Percentiles rank a stretch among this genome's conserved stretches.
phyloP scores from a whole-genome alignment of 2,113 vertebrate species.

The Toxostoma redivivum region DNA sequence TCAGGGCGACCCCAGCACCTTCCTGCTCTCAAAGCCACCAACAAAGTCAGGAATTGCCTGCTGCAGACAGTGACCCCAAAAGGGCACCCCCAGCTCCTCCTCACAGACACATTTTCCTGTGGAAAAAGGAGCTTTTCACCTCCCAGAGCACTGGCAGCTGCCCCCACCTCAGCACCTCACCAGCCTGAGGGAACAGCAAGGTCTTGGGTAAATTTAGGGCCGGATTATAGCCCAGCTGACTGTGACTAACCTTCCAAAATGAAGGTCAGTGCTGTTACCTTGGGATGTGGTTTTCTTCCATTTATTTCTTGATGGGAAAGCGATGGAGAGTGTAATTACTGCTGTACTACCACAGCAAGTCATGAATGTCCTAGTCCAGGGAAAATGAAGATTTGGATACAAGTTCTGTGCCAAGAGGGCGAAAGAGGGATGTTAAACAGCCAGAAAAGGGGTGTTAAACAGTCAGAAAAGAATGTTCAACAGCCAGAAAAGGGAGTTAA shows the following conservation, averaged over 20 bases:
- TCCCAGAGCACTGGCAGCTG: background rate
- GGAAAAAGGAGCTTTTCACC: background rate
- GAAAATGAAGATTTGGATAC: background rate
- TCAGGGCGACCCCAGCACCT: background rate
- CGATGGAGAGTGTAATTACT: constrained; percentile 61
- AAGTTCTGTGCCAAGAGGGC: background rate
- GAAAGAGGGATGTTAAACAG: background rate
- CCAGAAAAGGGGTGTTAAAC: background rate
- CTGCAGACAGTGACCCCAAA: background rate
- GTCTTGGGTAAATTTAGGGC: background rate
- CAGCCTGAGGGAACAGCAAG: background rate
- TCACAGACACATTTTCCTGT: background rate
- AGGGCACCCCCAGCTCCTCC: background rate
- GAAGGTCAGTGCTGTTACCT: constrained; percentile 38
- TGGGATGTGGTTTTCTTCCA: constrained; percentile 26
- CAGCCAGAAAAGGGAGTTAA: background rate
- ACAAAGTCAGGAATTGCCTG: background rate
- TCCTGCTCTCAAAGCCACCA: background rate
- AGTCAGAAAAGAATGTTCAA: background rate
- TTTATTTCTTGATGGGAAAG: constrained; percentile 61
- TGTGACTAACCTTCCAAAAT: constrained; percentile 1
- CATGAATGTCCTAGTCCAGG: background rate
- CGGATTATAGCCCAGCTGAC: constrained; percentile 12
- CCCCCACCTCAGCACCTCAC: accelerated
- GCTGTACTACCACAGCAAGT: background rate